Evolutionary conservation across 2,888 invertebrate species (phyloP).

Genomic region (Gandaritis pyraliata): DNA sequence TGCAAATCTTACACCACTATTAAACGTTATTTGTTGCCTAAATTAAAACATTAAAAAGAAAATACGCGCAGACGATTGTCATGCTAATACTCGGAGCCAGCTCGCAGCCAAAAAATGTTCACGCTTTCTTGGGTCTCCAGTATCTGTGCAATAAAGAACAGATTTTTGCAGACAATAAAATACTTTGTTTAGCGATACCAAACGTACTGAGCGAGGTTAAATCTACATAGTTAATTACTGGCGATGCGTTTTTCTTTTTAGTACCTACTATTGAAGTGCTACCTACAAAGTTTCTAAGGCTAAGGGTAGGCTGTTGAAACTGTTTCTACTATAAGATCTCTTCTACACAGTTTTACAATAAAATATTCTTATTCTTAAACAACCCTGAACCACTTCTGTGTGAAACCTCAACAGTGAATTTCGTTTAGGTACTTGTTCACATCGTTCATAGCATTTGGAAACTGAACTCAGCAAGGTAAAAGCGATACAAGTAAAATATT

Average conservation of each 20-base stretch:
- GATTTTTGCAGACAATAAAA: conserved; percentile 13
- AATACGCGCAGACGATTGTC: conserved; percentile 73
- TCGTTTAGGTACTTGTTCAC: neutral
- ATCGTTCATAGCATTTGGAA: neutral
- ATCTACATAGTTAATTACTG: no score
- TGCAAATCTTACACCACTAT: conserved; percentile 77
- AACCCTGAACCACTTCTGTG: no score
- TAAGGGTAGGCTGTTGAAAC: no score
- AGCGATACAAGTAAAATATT: conserved; percentile 1
- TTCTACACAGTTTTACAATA: no score
- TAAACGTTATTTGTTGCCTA: conserved; percentile 77
- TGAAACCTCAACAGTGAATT: no score
- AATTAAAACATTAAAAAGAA: conserved; percentile 76
- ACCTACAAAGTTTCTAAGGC: no score
- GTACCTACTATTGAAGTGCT: no score
- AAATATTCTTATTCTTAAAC: no score
- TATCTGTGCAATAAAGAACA: conserved; percentile 34
- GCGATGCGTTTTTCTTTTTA: no score
- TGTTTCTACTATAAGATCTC: no score
- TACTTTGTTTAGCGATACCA: neutral
- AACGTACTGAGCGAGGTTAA: neutral
- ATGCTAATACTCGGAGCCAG: conserved; percentile 66
- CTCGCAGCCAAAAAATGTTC: conserved; percentile 56
- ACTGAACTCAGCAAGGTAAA: neutral
- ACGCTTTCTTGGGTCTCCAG: conserved; percentile 46